phyloP scores from a whole-genome alignment of 2,888 invertebrate genomes.

The Volucella inflata region DNA sequence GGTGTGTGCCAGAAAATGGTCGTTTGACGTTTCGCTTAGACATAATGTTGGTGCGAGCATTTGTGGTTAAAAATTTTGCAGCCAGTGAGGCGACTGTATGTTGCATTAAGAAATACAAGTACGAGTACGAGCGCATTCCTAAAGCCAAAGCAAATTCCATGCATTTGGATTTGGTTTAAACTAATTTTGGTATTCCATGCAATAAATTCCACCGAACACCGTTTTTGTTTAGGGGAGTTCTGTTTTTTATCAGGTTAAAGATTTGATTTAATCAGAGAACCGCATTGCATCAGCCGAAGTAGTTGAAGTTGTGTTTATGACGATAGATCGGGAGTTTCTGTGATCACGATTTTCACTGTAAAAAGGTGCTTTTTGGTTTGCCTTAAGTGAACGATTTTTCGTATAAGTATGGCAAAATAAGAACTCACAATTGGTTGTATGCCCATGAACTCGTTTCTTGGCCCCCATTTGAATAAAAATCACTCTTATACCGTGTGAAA shows the following conservation, averaged over 20 bases:
- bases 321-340: conserved; percentile 43
- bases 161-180: conserved; percentile 39
- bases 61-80: conserved; percentile 23
- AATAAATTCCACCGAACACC: conserved; percentile 24
- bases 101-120: conserved; percentile 45
- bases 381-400: conserved; percentile 11
- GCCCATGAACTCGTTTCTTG: conserved; percentile 73
- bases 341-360: conserved; percentile 37
- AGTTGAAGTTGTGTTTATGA: conserved; percentile 10
- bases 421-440: conserved; percentile 55
- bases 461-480: conserved; percentile 44
- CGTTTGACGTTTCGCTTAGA: conserved; percentile 57
- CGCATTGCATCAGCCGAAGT: conserved; percentile 61
- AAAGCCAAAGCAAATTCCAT: conserved; percentile 49
- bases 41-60: conserved; percentile 37
- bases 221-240: conserved; percentile 14
- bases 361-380: conserved; percentile 2
- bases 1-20: conserved; percentile 61
- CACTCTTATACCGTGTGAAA: conserved; percentile 34
- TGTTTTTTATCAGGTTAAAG: conserved; percentile 14
- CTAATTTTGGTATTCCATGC: conserved; percentile 33
- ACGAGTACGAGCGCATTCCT: conserved; percentile 51
- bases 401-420: conserved; percentile 24
- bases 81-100: conserved; percentile 67
- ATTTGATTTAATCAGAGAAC: conserved; percentile 56